Conservation (phyloP, 1,140 invertebrate genomes). For the Listronotus oregonensis region DNA sequence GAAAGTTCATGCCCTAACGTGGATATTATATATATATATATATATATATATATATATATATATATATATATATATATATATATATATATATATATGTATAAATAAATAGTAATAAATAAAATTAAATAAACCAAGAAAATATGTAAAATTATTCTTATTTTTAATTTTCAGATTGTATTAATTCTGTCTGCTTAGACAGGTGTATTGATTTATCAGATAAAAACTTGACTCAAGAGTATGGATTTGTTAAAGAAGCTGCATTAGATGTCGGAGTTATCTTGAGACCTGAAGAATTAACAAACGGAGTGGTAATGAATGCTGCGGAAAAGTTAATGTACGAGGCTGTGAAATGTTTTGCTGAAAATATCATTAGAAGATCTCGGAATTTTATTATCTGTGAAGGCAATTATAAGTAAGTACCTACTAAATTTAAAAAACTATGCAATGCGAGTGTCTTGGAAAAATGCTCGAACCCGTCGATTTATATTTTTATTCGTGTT, state of each 20-base stretch:
- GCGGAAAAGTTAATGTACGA: conserved; percentile 47
- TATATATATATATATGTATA: no score
- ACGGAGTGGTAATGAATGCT: conserved; percentile 43
- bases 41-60: no score
- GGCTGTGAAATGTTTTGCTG: conserved; percentile 48
- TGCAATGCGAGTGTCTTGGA: no score
- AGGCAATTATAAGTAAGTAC: conserved; percentile 36
- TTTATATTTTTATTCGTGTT: no score
- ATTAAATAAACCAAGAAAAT: no score
- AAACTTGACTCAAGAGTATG: conserved; percentile 35
- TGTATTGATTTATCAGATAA: conserved; percentile 39
- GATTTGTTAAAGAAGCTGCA: conserved; percentile 45
- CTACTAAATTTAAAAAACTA: no score
- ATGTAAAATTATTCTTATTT: no score
- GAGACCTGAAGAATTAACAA: conserved; percentile 45
- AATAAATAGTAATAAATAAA: no score
- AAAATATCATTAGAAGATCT: conserved; percentile 46
- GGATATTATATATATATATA: no score
- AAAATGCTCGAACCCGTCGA: no score
- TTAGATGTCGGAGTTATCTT: conserved; percentile 47
- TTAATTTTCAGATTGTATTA: conserved; percentile 11
- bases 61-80: no score
- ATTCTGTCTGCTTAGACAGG: neutral
- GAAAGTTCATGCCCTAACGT: no score
- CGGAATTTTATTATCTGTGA: conserved; percentile 38